A percentile compares a stretch with the other conserved stretches of the same genome.
Evolutionary conservation across 2,797 vertebrate genomes (phyloP).

Genomic region (Pseudochaenichthys georgianus): DNA sequence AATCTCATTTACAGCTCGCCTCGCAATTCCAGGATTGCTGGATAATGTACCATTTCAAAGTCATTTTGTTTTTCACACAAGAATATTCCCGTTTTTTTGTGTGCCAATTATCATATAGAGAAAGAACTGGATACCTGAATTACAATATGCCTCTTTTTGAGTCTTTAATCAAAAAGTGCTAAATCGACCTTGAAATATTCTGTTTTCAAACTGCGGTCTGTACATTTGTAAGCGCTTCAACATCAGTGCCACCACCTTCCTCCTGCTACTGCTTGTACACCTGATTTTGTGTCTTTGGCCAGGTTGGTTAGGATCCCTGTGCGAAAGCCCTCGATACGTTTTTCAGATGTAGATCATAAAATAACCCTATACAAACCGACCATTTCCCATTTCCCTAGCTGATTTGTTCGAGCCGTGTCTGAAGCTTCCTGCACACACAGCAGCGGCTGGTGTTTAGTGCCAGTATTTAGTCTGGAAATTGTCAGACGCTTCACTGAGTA

Average conservation of each 20-base stretch:
- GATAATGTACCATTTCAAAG: conserved; percentile 55
- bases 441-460: conserved; percentile 70
- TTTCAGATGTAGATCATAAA: conserved; percentile 74
- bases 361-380: conserved; percentile 56
- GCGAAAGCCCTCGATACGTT: conserved; percentile 59
- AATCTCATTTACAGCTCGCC: conserved; percentile 66
- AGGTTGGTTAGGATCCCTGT: conserved; percentile 36
- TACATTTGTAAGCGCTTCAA: conserved; percentile 22
- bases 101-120: conserved; percentile 7
- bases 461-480: conserved; percentile 77
- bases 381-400: conserved; percentile 51
- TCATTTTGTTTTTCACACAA: conserved; percentile 44
- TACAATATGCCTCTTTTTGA: conserved; percentile 20
- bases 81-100: conserved; percentile 7
- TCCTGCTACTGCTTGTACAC: conserved; percentile 34
- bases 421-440: conserved; percentile 64
- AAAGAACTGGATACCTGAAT: conserved; percentile 29
- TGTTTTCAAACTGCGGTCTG: neutral
- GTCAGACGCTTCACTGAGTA: conserved; percentile 71
- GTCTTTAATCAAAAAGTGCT: conserved; percentile 17
- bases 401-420: conserved; percentile 75
- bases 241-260: conserved; percentile 1
- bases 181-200: neutral
- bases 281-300: conserved; percentile 44
- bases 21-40: conserved; percentile 59